A percentile compares a stretch with the other conserved stretches of the same genome.
These are phyloP conservation scores for Hydrocynus forskahlii DNA, from an alignment of 2,797 vertebrate species.

Conservation along the genomic window DNA sequence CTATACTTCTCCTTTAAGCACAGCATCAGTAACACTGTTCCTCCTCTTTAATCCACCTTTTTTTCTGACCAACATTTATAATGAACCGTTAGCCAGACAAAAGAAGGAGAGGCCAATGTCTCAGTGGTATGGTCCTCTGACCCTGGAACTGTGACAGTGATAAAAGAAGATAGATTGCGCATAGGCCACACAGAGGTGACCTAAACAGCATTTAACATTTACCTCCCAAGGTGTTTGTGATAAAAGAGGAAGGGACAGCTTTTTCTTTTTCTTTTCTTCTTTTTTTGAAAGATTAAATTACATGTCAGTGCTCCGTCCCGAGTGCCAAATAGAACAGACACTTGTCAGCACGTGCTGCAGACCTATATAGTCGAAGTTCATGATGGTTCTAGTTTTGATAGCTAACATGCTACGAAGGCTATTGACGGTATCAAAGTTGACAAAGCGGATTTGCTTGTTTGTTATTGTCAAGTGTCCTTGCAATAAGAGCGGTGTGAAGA, in stretches of 20 bases:
- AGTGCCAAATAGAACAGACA: slow-evolving; percentile 27
- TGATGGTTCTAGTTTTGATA: slow-evolving; percentile 17
- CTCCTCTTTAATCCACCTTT: slow-evolving; percentile 33
- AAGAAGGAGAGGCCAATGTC: slow-evolving; percentile 42
- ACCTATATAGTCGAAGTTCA: slow-evolving; percentile 16
- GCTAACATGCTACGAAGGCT: slow-evolving; percentile 33
- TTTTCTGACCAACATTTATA: slow-evolving; percentile 42
- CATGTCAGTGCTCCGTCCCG: slow-evolving; percentile 38
- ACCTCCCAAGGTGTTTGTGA: slow-evolving; percentile 50
- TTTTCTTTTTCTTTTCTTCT: slow-evolving; percentile 24
- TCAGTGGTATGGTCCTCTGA: slow-evolving; percentile 47
- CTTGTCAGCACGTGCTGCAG: slow-evolving; percentile 34
- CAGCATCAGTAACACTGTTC: slow-evolving; percentile 45
- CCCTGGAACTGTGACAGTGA: slow-evolving; percentile 61
- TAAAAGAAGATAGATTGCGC: slow-evolving; percentile 63
- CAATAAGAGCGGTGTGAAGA: slow-evolving; percentile 29
- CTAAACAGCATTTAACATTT: slow-evolving; percentile 60
- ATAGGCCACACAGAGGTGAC: slow-evolving; percentile 55
- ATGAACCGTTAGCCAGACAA: slow-evolving; percentile 49
- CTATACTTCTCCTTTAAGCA: slow-evolving; percentile 50
- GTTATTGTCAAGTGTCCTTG: slow-evolving; percentile 41
- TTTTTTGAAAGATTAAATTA: slow-evolving; percentile 52
- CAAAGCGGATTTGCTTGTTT: slow-evolving; percentile 30
- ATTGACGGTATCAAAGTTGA: slow-evolving; percentile 36
- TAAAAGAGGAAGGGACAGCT: slow-evolving; percentile 48